A percentile compares a stretch with the other conserved stretches of the same genome.
Conservation (phyloP, 2,888 invertebrate genomes). For the Junonia oenone region DNA sequence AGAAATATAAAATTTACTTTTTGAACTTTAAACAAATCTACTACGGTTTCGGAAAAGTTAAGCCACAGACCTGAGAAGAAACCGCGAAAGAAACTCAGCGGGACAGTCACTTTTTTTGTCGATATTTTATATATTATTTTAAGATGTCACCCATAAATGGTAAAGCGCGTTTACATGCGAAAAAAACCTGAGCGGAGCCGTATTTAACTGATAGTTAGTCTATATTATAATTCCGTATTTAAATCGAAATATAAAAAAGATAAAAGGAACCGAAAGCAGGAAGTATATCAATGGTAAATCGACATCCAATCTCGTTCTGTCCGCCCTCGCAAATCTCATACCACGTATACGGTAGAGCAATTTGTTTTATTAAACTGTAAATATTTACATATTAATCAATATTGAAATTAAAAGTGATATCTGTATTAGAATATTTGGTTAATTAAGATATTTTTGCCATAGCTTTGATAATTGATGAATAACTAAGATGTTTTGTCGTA, state of each 20-base stretch:
- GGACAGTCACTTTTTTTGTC: too few relatives aligned
- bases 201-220: not conserved
- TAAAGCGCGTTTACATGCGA: not conserved
- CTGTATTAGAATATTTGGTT: not conserved
- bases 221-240: not conserved
- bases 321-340: constrained; percentile 1
- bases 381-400: not conserved
- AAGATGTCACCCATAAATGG: not conserved
- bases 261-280: constrained; percentile 11
- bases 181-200: not conserved
- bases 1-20: too few relatives aligned
- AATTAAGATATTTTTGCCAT: not conserved
- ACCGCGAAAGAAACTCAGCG: too few relatives aligned
- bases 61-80: too few relatives aligned
- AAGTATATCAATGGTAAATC: constrained; percentile 18
- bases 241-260: not conserved
- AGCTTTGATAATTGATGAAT: too few relatives aligned
- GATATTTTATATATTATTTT: too few relatives aligned
- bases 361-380: not conserved
- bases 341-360: constrained; percentile 3
- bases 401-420: not conserved
- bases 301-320: constrained; percentile 15
- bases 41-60: too few relatives aligned
- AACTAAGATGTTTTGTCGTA: too few relatives aligned
- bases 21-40: too few relatives aligned